A percentile compares a stretch with the other conserved stretches of the same genome.
Conservation (phyloP, 1,140 invertebrate genomes). For the Panagrolaimus sp. region DNA sequence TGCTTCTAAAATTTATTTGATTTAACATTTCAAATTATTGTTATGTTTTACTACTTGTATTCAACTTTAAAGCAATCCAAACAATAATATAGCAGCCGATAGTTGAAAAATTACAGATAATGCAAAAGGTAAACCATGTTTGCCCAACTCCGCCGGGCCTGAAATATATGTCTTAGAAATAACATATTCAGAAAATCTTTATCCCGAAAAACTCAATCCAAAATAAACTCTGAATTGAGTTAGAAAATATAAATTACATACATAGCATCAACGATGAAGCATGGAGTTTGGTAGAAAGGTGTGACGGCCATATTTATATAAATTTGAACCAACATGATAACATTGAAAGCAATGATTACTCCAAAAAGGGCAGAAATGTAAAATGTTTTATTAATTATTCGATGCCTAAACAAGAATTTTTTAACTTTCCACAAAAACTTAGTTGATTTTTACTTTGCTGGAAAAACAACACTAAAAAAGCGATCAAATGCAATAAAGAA, state of each 20-base stretch:
- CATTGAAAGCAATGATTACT: neutral
- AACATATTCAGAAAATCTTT: too few species aligned
- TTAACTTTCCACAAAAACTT: too few species aligned
- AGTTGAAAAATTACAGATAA: neutral
- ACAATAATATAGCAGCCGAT: neutral
- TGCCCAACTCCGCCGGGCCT: neutral
- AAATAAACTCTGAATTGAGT: too few species aligned
- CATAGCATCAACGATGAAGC: slow-evolving; percentile 15
- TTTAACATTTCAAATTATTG: neutral
- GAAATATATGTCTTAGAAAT: too few species aligned
- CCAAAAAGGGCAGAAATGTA: neutral
- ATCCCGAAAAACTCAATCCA: too few species aligned
- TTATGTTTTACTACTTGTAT: neutral
- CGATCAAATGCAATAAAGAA: neutral
- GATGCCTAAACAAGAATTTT: neutral
- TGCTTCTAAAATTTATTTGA: neutral
- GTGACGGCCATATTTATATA: neutral
- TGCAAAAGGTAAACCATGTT: neutral
- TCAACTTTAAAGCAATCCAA: slow-evolving; percentile 7
- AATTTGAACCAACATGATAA: neutral
- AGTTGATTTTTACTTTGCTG: neutral
- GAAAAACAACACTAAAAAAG: neutral
- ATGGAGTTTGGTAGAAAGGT: neutral
- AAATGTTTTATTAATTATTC: neutral
- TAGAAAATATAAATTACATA: too few species aligned